Base-by-base conservation (phyloP, 1,140 invertebrate species). In the Atta texana region DNA sequence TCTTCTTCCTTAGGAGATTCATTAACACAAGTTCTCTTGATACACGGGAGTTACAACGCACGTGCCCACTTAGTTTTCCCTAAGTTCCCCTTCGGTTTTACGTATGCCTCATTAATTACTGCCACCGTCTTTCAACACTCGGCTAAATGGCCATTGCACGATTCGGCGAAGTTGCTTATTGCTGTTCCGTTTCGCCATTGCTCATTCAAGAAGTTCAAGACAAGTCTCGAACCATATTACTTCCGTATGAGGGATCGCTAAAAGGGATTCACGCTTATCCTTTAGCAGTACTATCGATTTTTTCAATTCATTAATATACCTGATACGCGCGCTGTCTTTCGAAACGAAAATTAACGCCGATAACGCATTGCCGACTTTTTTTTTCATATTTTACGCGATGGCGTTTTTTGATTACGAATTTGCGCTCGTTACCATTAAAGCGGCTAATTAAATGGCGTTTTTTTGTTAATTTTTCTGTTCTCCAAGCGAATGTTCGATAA, bases 191-290 rank as follows among this genome's bases (percentile, higher is more conserved):
- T 51, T 28, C 24, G 80, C 28, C 55, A 39, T 75, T 57, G 81
- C 51, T 31, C 75, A 74, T 80, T 74, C 69, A 59, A 24, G 51
- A 84, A 84, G 63, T 87, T 89, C 75, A 61, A 77, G 74, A 66
- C 28, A 51, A 81, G 63, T 66, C 80, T 82, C 72, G 87, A 89
- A 89, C 68, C 63, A 21, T 85, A 88, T 72, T 86, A 89, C 76
- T 86, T 85, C 88, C 87, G n/a, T 63, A 63, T 24, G 71, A 72
- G 57, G 51, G 51, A 77, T 82, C 84, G 88, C 51, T 87, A 76
- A 80, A 66, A 89, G 75, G 28, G 88, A 87, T 75, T 68, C 80
- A 63, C 80, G 55, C 39, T 49, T 74, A 49, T 61, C 69, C 69
- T 63, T 63, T 75, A 53, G 39, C 49, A 53, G 2, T 59, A 21